Evolutionary conservation across 1,140 invertebrate genomes (phyloP), one percentile per base, ranked within the genome.

Genomic region (Berghia stephanieae): DNA sequence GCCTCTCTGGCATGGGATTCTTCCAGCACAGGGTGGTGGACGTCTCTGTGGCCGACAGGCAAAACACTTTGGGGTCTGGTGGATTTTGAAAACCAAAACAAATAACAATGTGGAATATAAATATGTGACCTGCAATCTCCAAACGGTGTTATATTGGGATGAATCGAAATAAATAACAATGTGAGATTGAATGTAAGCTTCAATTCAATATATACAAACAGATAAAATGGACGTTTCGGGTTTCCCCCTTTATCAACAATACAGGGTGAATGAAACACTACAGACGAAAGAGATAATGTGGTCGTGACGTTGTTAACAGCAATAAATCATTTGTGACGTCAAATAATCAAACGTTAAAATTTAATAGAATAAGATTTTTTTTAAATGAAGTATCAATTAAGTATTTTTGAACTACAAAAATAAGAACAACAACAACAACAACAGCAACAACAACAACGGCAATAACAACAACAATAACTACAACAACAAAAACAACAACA

Each of bases 21-120:
- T 76, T 80, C 79, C 81, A 82, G 72, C 79, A 82, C 21, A 80
- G 49, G 2, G 70, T 78, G 0, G 75, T 76, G 55, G 49, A 72
- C 16, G 6, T 34, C 16, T n/a, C 18, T 4, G 68, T 76, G 2
- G 77, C 69, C 18, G 75, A 60, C 8, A 82, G 67, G 43, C 79
- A 82, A 72, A 79, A 80, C 5, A 44, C 70, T 36, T 68, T 24
- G 4, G 79, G 79, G 21, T 79, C 77, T 79, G 77, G 16, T n/a
- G n/a, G n/a, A n/a, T n/a, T n/a, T n/a, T n/a, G n/a, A n/a, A n/a
- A n/a, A n/a, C n/a, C n/a, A 67, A 77, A 5, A 55, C 3, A 40
- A 24, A 67, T 4, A 42, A 27, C 21, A 5, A 36, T 16, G n/a
- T 16, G 21, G 34, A 70, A 31, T 2, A 34, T 0, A 27, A 27